A percentile compares a stretch with the other conserved stretches of the same genome.
Conservation (phyloP, 2,797 vertebrate genomes). For the Dryobates pubescens region DNA sequence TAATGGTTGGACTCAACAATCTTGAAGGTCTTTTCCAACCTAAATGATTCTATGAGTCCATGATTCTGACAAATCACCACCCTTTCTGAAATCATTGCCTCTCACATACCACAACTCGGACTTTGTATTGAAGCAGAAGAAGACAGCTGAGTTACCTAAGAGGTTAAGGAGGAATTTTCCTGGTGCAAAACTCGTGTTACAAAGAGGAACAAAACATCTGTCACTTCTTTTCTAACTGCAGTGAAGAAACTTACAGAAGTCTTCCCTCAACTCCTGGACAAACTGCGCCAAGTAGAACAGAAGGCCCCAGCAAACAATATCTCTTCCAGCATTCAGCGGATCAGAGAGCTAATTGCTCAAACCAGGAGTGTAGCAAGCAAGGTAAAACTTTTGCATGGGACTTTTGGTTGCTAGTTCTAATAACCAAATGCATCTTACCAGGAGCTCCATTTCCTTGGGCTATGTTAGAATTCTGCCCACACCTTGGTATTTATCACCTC, state of each 20-base stretch:
- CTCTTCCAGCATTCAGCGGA: constrained; percentile 91
- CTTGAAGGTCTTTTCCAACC: too few relatives aligned
- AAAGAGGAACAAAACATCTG: neutral
- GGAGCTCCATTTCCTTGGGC: neutral
- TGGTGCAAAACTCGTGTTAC: neutral
- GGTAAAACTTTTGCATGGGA: constrained; percentile 71
- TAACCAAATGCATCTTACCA: neutral
- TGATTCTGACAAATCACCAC: neutral
- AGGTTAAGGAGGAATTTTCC: neutral
- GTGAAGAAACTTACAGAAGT: constrained; percentile 90
- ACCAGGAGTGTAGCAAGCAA: constrained; percentile 96
- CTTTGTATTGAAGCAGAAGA: neutral
- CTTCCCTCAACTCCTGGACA: constrained; percentile 89
- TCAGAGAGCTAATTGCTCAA: constrained; percentile 95
- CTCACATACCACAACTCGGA: neutral
- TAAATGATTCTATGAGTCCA: too few relatives aligned
- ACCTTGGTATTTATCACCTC: neutral
- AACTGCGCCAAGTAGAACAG: constrained; percentile 89
- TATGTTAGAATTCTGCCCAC: neutral
- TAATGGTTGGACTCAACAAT: too few relatives aligned
- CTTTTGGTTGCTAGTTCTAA: neutral
- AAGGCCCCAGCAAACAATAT: constrained; percentile 92
- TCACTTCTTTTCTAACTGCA: constrained; percentile 67
- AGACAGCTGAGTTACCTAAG: neutral
- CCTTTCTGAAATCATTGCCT: neutral